Conservation (phyloP, 2,888 invertebrate species). For the Fragum whitleyi region DNA sequence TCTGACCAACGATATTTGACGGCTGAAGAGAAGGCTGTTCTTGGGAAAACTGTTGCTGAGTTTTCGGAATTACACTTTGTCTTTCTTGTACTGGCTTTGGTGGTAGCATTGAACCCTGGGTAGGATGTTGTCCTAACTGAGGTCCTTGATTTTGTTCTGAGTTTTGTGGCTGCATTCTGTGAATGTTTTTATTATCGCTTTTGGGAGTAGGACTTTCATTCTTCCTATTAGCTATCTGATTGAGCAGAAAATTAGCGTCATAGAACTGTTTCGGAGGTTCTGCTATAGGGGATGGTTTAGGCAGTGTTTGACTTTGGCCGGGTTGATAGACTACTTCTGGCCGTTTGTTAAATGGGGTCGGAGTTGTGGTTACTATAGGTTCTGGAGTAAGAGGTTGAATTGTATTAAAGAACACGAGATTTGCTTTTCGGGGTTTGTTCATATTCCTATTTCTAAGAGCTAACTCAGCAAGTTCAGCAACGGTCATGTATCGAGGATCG, state of each 20-base stretch:
- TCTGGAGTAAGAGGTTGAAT: neutral
- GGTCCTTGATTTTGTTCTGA: neutral
- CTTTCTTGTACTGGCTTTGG: too few relatives aligned
- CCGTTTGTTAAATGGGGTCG: neutral
- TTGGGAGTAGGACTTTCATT: neutral
- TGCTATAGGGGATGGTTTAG: neutral
- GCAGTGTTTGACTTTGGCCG: neutral
- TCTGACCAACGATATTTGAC: too few relatives aligned
- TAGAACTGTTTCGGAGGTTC: constrained; percentile 16
- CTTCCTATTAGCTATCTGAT: neutral
- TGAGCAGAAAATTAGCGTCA: constrained; percentile 1
- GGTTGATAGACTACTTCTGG: neutral
- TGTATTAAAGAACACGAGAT: constrained; percentile 44
- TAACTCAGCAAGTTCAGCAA: constrained; percentile 48
- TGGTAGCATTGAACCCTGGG: too few relatives aligned
- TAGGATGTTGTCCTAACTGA: too few relatives aligned
- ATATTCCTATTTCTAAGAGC: constrained; percentile 22
- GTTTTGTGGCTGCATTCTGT: too few relatives aligned
- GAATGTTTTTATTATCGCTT: too few relatives aligned
- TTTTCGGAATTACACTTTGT: too few relatives aligned
- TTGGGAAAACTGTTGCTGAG: too few relatives aligned
- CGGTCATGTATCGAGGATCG: constrained; percentile 45
- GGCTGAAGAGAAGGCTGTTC: too few relatives aligned
- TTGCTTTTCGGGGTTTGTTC: constrained; percentile 15
- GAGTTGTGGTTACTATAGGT: constrained; percentile 2